Evolutionary conservation across 2,113 vertebrate genomes (phyloP).

Genomic region (Chaetops frenatus): DNA sequence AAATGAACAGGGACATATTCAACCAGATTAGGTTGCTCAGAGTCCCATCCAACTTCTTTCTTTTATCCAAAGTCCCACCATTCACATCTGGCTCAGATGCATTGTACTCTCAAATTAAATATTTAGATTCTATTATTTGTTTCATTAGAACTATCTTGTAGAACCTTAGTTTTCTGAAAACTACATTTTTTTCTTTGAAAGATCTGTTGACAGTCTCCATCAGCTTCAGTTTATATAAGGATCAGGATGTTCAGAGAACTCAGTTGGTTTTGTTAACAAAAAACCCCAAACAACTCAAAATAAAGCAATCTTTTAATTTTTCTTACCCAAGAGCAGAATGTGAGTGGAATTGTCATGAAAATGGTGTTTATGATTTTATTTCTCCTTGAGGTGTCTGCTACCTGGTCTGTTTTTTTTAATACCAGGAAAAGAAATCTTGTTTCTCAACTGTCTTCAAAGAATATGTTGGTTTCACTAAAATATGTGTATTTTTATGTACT

Average conservation of each 20-base stretch:
- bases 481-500: neutral
- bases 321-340: neutral
- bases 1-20: neutral
- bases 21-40: neutral
- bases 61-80: neutral
- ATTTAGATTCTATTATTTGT: neutral
- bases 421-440: neutral
- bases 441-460: neutral
- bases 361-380: neutral
- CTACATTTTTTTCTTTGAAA: neutral
- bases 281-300: neutral
- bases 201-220: neutral
- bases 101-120: neutral
- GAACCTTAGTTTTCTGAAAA: neutral
- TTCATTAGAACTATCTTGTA: neutral
- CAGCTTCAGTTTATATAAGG: neutral
- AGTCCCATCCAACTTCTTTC: accelerated
- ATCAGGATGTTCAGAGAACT: neutral
- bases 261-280: neutral
- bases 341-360: neutral
- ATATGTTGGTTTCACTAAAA: neutral
- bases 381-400: neutral
- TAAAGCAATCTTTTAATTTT: neutral
- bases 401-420: neutral
- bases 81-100: neutral